phyloP scores from a whole-genome alignment of 2,888 invertebrate genomes.

The Didymodactylos carnosus region DNA sequence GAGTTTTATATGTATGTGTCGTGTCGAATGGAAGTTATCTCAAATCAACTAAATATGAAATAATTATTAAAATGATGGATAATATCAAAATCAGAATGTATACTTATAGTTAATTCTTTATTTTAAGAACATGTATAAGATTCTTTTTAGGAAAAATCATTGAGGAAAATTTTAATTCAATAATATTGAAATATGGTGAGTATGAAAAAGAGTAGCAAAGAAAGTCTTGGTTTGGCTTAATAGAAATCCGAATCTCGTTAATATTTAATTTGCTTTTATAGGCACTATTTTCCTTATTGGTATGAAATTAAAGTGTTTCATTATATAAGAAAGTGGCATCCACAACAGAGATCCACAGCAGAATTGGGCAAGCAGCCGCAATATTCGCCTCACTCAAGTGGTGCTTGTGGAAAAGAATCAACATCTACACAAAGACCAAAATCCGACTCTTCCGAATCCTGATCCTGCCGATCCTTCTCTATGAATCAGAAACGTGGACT shows the following conservation, averaged over 20 bases:
- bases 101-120: no score
- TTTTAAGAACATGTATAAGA: no score
- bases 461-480: neutral
- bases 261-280: neutral
- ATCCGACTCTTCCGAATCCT: neutral
- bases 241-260: neutral
- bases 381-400: neutral
- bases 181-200: no score
- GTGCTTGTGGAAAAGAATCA: neutral
- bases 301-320: neutral
- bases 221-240: neutral
- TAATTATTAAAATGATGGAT: no score
- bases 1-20: no score
- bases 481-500: no score
- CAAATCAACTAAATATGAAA: no score
- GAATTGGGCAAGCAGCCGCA: neutral
- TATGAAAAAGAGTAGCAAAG: neutral
- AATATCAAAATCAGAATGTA: no score
- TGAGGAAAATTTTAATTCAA: no score
- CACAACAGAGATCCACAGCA: neutral
- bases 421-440: neutral
- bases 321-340: neutral
- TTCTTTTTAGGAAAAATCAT: no score
- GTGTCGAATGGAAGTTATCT: no score
- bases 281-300: neutral